Percentiles rank a stretch among this genome's conserved stretches.
Evolutionary conservation across 2,797 vertebrate species (phyloP).

Genomic region (Artibeus lituratus): DNA sequence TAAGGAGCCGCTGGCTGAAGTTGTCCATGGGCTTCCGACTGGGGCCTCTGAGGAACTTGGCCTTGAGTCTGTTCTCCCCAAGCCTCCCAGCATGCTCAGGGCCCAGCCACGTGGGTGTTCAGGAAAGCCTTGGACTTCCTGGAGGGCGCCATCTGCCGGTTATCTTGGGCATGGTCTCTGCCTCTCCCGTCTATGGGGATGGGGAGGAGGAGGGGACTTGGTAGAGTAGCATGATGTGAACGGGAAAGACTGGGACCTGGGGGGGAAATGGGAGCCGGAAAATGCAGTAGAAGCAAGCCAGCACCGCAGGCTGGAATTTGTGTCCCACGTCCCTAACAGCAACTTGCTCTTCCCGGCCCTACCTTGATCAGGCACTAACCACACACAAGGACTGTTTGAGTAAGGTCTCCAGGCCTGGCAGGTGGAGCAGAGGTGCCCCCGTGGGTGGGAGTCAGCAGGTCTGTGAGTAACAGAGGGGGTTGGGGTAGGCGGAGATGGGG

Average conservation of each 20-base stretch:
- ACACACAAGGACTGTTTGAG: too few relatives aligned
- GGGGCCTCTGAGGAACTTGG: background rate
- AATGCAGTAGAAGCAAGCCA: background rate
- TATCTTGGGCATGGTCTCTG: background rate
- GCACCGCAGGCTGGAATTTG: background rate
- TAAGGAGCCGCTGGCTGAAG: background rate
- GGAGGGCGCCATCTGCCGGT: background rate
- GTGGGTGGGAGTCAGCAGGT: background rate
- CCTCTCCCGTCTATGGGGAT: rapidly evolving
- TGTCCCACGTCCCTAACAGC: background rate
- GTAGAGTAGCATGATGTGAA: too few relatives aligned
- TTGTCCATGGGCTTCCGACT: too few relatives aligned
- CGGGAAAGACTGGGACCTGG: background rate
- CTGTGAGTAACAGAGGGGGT: background rate
- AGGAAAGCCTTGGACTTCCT: background rate
- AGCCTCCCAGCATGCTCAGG: background rate
- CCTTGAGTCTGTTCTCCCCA: background rate
- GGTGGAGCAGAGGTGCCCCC: background rate
- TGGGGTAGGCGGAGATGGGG: background rate
- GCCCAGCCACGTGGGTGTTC: background rate
- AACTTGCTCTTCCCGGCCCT: background rate
- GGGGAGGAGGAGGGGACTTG: too few relatives aligned
- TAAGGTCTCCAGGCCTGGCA: background rate
- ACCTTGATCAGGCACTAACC: background rate
- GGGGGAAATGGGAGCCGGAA: background rate